phyloP scores from a whole-genome alignment of 2,113 vertebrate species.

The Notothenia rossii region DNA sequence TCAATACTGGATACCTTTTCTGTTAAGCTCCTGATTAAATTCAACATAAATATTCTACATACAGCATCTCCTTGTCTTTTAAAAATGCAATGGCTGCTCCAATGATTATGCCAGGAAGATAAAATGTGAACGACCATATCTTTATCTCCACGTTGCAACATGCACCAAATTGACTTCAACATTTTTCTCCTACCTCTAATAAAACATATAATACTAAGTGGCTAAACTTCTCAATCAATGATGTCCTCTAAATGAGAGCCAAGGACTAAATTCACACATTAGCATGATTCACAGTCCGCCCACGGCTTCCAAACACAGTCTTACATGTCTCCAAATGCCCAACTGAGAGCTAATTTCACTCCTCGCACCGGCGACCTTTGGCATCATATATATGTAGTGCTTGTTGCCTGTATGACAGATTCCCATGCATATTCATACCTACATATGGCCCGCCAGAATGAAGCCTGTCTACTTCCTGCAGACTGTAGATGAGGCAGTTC shows the following conservation, averaged over 20 bases:
- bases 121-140: not conserved
- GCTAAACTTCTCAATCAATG: conserved; percentile 74
- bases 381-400: conserved; percentile 78
- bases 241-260: conserved; percentile 75
- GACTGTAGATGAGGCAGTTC: conserved; percentile 68
- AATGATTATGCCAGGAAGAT: not conserved
- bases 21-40: not conserved
- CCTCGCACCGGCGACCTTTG: conserved; percentile 81
- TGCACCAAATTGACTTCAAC: conserved; percentile 14
- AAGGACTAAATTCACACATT: conserved; percentile 69
- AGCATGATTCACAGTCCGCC: conserved; percentile 70
- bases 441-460: conserved; percentile 82
- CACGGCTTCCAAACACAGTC: conserved; percentile 63
- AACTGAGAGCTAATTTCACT: conserved; percentile 77
- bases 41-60: not conserved
- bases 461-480: conserved; percentile 77
- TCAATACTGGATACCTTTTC: not conserved
- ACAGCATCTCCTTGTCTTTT: conserved; percentile 11
- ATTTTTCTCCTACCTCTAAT: conserved; percentile 9
- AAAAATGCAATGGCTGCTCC: not conserved
- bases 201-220: conserved; percentile 49
- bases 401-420: conserved; percentile 81
- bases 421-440: conserved; percentile 86
- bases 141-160: not conserved
- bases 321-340: conserved; percentile 71